Percentiles rank a stretch among this genome's conserved stretches.
Evolutionary conservation across 1,140 invertebrate genomes (phyloP).

Genomic region (Cydia splendana): DNA sequence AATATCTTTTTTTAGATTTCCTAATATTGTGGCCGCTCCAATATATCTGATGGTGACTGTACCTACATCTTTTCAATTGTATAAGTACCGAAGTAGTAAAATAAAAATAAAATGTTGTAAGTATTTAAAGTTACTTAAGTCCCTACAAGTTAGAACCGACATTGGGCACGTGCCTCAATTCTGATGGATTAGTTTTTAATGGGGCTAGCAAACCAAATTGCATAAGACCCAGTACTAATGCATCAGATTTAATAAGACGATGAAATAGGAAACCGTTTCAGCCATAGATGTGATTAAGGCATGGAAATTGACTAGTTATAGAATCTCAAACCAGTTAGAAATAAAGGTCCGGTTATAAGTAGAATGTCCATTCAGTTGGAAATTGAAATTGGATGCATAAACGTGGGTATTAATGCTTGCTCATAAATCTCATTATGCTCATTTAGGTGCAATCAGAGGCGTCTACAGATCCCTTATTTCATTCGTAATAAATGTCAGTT

Average conservation of each 20-base stretch:
- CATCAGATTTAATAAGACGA: conserved; percentile 21
- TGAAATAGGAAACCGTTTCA: conserved; percentile 15
- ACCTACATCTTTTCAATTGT: too few relatives aligned
- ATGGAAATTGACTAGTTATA: conserved; percentile 10
- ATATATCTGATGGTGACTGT: too few relatives aligned
- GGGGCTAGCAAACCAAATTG: conserved; percentile 20
- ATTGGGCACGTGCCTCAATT: conserved; percentile 2
- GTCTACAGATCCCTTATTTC: too few relatives aligned
- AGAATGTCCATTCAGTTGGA: neutral
- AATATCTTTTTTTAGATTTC: too few relatives aligned
- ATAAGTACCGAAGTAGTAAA: too few relatives aligned
- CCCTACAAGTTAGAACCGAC: too few relatives aligned
- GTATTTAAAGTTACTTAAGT: neutral
- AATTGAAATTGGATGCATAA: conserved; percentile 3
- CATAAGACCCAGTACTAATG: conserved; percentile 11
- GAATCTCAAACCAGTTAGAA: neutral
- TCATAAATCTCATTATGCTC: too few relatives aligned
- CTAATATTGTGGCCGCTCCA: too few relatives aligned
- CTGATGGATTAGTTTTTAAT: conserved; percentile 30
- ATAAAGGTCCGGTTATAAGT: neutral
- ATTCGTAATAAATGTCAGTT: too few relatives aligned
- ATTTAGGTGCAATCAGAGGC: too few relatives aligned
- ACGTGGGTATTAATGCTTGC: too few relatives aligned
- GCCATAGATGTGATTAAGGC: neutral
- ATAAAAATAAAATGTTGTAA: too few relatives aligned